Evolutionary conservation across 2,888 invertebrate species (phyloP), one percentile per base, ranked within the genome.

Genomic region (Druceiella hillmani): DNA sequence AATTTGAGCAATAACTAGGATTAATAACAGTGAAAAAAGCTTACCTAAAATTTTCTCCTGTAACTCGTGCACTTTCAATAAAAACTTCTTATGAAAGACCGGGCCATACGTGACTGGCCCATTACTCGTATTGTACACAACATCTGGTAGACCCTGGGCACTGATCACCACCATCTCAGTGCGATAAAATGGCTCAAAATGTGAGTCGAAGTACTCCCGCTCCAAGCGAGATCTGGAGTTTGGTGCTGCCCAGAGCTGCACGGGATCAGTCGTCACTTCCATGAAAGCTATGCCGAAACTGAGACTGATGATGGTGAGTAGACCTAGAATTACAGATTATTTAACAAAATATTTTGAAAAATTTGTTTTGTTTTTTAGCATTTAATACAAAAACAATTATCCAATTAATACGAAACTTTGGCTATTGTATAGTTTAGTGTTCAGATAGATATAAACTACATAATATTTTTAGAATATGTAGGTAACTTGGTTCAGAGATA

Each of bases 201-300:
- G 83, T 2, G 82, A 77, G 62, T 99, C 95, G 60, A 89, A 99
- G 66, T 83, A 95, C 41, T 87, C 80, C 43, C 87, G 79, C 61
- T 99, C 95, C n/a, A 83, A 55, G 0, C 98, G 78, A 1, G 94
- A 87, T 28, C 87, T 76, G 1, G 93, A 93, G 36, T 71, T 69
- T 0, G 94, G 88, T 0, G 95, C 81, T 0, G 98, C 95, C 99
- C 99, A 99, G 40, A 99, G 73, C 59, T 98, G 86, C 1, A 98
- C 94, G 0, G 98, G 98, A 69, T 98, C 86, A 0, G 94, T 95
- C 1, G 90, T 92, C 28, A 94, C 81, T 45, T 83, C 66, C 55
- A 88, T 72, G 54, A 76, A 79, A 39, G 75, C 73, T 37, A 91
- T 79, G 20, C 93, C 93, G 53, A 73, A 74, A 0, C 85, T 85